phyloP scores from a whole-genome alignment of 2,888 invertebrate genomes.

The Chirona hameri region DNA sequence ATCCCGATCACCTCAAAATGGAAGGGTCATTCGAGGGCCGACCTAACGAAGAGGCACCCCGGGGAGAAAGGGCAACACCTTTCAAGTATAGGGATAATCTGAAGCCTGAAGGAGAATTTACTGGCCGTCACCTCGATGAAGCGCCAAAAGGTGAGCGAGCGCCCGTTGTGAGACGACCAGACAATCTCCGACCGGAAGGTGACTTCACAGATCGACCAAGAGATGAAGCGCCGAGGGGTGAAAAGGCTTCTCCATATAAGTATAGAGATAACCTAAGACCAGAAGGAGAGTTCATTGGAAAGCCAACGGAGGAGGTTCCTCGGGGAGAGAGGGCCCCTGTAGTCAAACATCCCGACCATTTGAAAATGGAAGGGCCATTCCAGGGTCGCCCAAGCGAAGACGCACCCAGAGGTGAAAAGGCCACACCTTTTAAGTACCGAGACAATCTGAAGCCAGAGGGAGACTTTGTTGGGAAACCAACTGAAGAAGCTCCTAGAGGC shows the following conservation, averaged over 20 bases:
- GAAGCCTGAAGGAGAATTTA: constrained; percentile 35
- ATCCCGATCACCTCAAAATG: background rate
- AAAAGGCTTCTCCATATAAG: background rate
- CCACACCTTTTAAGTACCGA: constrained; percentile 44
- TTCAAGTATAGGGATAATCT: constrained; percentile 33
- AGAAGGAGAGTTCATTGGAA: background rate
- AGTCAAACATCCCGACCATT: constrained; percentile 38
- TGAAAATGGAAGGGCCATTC: constrained; percentile 54
- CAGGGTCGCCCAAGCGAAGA: constrained; percentile 43
- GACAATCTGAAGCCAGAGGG: constrained; percentile 52
- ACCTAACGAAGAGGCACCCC: background rate
- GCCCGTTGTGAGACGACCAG: background rate
- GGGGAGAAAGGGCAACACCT: constrained; percentile 31
- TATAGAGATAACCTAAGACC: background rate
- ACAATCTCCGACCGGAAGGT: background rate
- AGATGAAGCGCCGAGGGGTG: background rate
- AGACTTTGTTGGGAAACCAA: constrained; percentile 52
- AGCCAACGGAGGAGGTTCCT: background rate
- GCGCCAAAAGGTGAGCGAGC: background rate
- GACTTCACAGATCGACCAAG: background rate
- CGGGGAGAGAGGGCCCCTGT: constrained; percentile 13
- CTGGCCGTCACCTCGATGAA: background rate
- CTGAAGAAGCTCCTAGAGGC: constrained; percentile 49
- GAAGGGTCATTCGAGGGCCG: background rate
- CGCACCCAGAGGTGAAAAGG: constrained; percentile 52